Evolutionary conservation across 2,888 invertebrate species (phyloP), one percentile per base, ranked within the genome.

Genomic region (Sinelater perroti): DNA sequence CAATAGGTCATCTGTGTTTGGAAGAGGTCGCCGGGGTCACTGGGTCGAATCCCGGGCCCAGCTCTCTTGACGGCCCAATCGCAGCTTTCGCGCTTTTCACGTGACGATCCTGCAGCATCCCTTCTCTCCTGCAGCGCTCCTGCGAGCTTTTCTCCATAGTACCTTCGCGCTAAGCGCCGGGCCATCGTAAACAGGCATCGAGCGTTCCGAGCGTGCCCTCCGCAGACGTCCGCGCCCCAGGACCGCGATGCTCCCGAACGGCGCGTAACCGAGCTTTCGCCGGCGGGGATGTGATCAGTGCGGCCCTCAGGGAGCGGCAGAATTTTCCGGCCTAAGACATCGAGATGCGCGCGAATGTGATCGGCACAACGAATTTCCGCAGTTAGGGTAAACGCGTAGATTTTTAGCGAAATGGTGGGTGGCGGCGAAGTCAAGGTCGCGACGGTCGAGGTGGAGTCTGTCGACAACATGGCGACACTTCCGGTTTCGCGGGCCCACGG

Each of bases 381-480:
- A 16, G n/a, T n/a, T n/a, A n/a, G n/a, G n/a, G n/a, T 28, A 44
- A 40, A 44, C 21, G 21, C 31, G 42, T 35, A 55, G 50, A 47
- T 49, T 40, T 55, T 58, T 36, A 62, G 57, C 58, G 69, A 69
- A 70, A 85, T 86, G 85, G 83, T 84, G 69, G 87, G 85, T 77
- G 87, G 85, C 77, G 87, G 84, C 75, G 91, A 93, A 81, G 89
- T 92, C 80, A 93, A 92, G 84, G 91, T 93, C 79, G 89, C 93
- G 69, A 93, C 93, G 58, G 93, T 93, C 71, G 92, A 93, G 80
- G 85, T 91, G 73, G 93, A 93, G 80, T 85, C 90, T 66, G 88
- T 90, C 70, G 91, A 92, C 84, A 92, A 93, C 76, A 92, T 92
- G 88, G 93, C 92, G 78, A 93, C 93, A 33, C 84, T 93, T 78